Percentiles rank a stretch among this genome's conserved stretches.
Evolutionary conservation across 2,113 vertebrate genomes (phyloP).

Genomic region (Ochotona curzoniae): DNA sequence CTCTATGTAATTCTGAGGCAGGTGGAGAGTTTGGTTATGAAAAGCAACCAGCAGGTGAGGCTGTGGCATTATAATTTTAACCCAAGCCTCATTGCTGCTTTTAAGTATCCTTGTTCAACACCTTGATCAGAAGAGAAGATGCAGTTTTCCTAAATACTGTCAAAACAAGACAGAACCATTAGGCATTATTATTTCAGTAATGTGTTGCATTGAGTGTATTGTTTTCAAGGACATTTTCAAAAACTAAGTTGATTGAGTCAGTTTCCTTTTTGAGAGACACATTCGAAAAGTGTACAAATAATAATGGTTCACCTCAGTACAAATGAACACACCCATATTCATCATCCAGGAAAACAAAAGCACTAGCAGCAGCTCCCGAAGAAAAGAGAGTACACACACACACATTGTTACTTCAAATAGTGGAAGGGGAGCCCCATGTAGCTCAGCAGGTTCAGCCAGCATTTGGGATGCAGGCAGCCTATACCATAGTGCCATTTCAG

Average conservation of each 20-base stretch:
- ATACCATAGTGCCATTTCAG: no score
- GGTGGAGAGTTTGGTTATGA: slow-evolving; percentile 22
- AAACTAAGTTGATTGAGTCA: slow-evolving; percentile 19
- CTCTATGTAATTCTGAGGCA: background rate
- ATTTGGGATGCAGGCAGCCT: no score
- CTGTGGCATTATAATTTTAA: slow-evolving; percentile 66
- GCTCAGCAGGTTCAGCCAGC: no score
- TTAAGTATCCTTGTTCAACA: slow-evolving; percentile 42
- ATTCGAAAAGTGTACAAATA: slow-evolving; percentile 2
- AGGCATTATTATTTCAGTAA: slow-evolving; percentile 21
- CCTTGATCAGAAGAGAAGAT: slow-evolving; percentile 29
- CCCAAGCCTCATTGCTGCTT: slow-evolving; percentile 35
- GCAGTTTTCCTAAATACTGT: slow-evolving; percentile 1
- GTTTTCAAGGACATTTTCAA: slow-evolving; percentile 56
- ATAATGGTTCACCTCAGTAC: background rate
- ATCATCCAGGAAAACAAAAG: slow-evolving; percentile 45
- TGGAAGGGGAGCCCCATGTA: no score
- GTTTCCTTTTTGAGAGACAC: slow-evolving; percentile 8
- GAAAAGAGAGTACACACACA: background rate
- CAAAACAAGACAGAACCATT: background rate
- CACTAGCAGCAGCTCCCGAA: background rate
- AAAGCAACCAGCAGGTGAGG: slow-evolving; percentile 76
- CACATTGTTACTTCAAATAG: no score
- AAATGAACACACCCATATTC: background rate
- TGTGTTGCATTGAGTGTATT: background rate